Evolutionary conservation across 2,888 invertebrate genomes (phyloP), one percentile per base, ranked within the genome.

Genomic region (Catocala nupta): DNA sequence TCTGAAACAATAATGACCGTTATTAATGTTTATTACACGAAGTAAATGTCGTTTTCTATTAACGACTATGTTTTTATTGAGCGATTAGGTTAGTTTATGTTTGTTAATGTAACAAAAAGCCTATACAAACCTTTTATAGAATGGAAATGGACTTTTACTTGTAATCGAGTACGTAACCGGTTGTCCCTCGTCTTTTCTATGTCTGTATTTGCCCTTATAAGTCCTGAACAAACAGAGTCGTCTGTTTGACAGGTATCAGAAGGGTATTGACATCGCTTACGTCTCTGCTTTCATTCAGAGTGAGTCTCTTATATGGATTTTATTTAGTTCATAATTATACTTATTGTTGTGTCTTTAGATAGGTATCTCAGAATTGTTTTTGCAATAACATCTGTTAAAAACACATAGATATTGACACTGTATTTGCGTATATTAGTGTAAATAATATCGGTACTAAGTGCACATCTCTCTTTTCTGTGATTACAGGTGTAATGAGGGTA

Each of bases 151-250:
- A 58, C 50, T 33, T 54, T 25, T 34, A 34, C 7, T 49, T 10
- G 9, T 8, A 33, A 33, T 34, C 39, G 9, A 45, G 39, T 62
- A 34, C 11, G 25, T 42, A 59, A 70, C 66, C 64, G 56, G 63
- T 66, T 48, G 36, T 1, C 5, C 53, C 49, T 50, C 36, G 44
- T 47, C 39, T 54, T 36, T 51, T 12, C 47, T 16, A 25, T 39
- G 61, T 36, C 47, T 50, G 45, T 53, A 59, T 65, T 63, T 68
- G 50, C 59, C 65, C 61, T 47, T 63, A 58, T 42, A 65, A 44
- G 59, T 61, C 39, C 60, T 33, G 48, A n/a, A 55, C 59, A 72
- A 72, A 72, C 53, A 72, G 45, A 36, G n/a, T 33, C 12, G 43
- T 45, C 45, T 58, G 39, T 60, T 57, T 51, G 60, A 61, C 49